Percentiles rank a stretch among this genome's conserved stretches.
Evolutionary conservation across 2,113 vertebrate genomes (phyloP).

Genomic region (Laticauda laticaudata): DNA sequence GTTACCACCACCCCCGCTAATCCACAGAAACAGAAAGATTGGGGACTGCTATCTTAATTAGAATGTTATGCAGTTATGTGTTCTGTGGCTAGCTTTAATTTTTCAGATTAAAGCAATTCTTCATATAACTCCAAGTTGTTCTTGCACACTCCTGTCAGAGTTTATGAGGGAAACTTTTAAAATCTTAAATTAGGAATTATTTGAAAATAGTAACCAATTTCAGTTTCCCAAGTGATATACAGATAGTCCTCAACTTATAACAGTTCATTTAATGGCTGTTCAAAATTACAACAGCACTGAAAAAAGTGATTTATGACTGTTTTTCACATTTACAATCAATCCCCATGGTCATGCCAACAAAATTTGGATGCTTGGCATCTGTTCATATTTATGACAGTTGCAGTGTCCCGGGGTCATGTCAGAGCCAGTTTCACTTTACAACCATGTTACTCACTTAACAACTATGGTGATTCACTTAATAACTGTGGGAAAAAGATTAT

Average conservation of each 20-base stretch:
- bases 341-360: background rate
- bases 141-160: background rate
- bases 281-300: background rate
- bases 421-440: background rate
- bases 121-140: background rate
- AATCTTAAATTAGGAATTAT: background rate
- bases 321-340: background rate
- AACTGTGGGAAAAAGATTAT: background rate
- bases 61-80: background rate
- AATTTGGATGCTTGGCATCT: background rate
- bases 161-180: background rate
- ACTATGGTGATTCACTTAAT: background rate
- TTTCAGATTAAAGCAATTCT: background rate
- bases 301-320: background rate
- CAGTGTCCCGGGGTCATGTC: background rate
- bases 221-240: background rate
- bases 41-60: background rate
- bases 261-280: background rate
- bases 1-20: fast-evolving
- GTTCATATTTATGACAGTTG: background rate
- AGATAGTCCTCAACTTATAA: background rate
- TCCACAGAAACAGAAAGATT: background rate
- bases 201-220: background rate
- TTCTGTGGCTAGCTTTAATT: background rate
- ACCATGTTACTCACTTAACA: background rate